Evolutionary conservation across 2,113 vertebrate species (phyloP).

Genomic region (Ascaphus truei): DNA sequence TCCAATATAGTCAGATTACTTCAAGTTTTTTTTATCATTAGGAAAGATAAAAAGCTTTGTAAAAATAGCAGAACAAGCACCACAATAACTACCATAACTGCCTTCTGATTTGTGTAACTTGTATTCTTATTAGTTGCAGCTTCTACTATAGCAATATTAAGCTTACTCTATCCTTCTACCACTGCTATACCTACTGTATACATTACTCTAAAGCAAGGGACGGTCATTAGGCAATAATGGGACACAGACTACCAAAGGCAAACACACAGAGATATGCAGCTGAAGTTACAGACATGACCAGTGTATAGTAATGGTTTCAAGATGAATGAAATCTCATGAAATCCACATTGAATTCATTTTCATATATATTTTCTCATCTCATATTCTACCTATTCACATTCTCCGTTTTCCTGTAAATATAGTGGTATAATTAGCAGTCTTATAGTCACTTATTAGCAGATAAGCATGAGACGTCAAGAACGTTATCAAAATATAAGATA

Average conservation of each 20-base stretch:
- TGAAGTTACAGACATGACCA: slow-evolving; percentile 59
- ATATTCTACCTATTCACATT: slow-evolving; percentile 57
- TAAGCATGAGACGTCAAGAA: slow-evolving; percentile 48
- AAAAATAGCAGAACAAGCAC: too few relatives aligned
- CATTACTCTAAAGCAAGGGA: neutral
- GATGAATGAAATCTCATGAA: slow-evolving; percentile 84
- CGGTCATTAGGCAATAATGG: slow-evolving; percentile 35
- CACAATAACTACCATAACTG: too few relatives aligned
- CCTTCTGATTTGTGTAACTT: too few relatives aligned
- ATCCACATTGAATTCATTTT: slow-evolving; percentile 76
- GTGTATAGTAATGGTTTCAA: slow-evolving; percentile 60
- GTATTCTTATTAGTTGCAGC: too few relatives aligned
- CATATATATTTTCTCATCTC: slow-evolving; percentile 56
- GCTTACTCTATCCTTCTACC: too few relatives aligned
- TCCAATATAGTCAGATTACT: too few relatives aligned
- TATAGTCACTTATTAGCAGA: slow-evolving; percentile 43
- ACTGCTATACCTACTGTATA: too few relatives aligned
- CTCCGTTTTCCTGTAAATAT: slow-evolving; percentile 61
- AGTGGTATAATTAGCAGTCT: slow-evolving; percentile 51
- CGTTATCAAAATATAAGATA: slow-evolving; percentile 49
- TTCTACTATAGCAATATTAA: too few relatives aligned
- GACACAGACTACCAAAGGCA: slow-evolving; percentile 44
- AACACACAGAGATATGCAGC: slow-evolving; percentile 51
- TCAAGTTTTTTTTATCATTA: too few relatives aligned
- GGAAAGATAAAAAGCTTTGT: too few relatives aligned